Evolutionary conservation across 2,113 vertebrate species (phyloP), one percentile per base, ranked within the genome.

Genomic region (Pterocles gutturalis): DNA sequence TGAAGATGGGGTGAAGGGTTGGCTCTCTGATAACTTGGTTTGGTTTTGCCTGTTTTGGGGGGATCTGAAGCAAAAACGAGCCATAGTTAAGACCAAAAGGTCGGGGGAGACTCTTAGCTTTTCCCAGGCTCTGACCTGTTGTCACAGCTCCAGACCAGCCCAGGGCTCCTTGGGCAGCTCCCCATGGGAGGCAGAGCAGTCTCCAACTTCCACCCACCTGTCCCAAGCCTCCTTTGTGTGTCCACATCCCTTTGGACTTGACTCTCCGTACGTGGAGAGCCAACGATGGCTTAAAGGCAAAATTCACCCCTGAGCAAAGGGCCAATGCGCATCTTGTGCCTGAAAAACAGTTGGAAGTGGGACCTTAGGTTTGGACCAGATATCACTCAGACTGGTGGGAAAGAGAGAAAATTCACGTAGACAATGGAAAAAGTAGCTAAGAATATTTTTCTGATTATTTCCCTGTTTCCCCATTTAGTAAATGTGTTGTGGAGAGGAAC

Each of bases 361-460:
- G 81, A 80, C 45, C 43, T 28, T 34, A 82, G 78, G 67, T 94
- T 49, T 79, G 49, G 26, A 57, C 57, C 58, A 46, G 65, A 17
- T 89, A 43, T 26, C 11, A 2, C 54, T 65, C 57, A 53, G 43
- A 28, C 29, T 91, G 69, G 34, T 84, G 66, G 75, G 84, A 93
- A 94, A 79, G 89, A 81, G 60, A 66, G 65, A 87, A 90, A 79
- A 73, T 45, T 58, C 31, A 24, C 33, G 45, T 54, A 79, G 85
- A 76, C 24, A 82, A 46, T 80, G 41, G 73, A 81, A 87, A 92
- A 92, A 71, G 28, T 45, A 72, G 46, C 85, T 72, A 65, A 72
- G 64, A 89, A 28, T 70, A n/a, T 83, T 83, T 95, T 22, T 89
- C 26, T 87, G 87, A 49, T 79, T 55, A n/a, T 90, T 90, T 95